Percentiles rank a stretch among this genome's conserved stretches.
Conservation (phyloP, 2,113 vertebrate species). For the Raja brachyura region DNA sequence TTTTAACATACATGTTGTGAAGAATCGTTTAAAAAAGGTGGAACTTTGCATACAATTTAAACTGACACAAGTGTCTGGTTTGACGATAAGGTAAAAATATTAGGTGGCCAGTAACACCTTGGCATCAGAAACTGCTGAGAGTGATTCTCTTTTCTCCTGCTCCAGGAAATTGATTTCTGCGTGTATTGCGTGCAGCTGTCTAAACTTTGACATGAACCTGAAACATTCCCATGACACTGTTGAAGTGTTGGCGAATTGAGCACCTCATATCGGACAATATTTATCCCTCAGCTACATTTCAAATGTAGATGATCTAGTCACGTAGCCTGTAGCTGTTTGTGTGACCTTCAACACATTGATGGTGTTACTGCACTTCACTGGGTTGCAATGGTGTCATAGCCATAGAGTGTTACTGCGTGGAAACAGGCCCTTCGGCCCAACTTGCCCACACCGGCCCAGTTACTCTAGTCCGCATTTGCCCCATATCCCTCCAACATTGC, state of each 20-base stretch:
- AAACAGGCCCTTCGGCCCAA: too few species aligned
- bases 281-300: neutral
- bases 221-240: neutral
- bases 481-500: too few species aligned
- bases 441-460: too few species aligned
- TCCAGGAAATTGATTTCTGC: neutral
- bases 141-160: neutral
- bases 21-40: neutral
- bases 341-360: neutral
- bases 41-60: neutral
- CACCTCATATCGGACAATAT: neutral
- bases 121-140: neutral
- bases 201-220: neutral
- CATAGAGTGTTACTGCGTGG: too few species aligned
- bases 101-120: neutral
- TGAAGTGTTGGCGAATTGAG: neutral
- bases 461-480: too few species aligned
- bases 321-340: neutral
- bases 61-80: neutral
- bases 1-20: neutral
- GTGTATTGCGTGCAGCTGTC: neutral
- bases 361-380: neutral
- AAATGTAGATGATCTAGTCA: neutral
- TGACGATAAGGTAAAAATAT: neutral
- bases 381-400: neutral